Base-by-base conservation (phyloP, 2,888 invertebrate genomes). In the Aromia moschata region DNA sequence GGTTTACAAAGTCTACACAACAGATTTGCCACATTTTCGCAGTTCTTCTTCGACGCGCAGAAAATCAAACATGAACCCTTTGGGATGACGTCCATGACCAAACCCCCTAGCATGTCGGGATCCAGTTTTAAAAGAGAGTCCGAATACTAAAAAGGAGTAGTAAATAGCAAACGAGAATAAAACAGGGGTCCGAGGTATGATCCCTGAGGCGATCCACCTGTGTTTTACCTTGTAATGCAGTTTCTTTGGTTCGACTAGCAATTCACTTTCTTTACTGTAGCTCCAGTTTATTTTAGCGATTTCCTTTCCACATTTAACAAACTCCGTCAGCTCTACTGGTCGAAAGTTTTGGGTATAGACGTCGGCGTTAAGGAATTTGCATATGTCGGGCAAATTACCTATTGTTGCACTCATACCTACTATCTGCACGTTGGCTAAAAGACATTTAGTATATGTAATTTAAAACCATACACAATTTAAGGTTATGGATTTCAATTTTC, bases 381-480 rank as follows among this genome's bases (percentile, higher is more conserved):
- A 88, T 38, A 99, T 70, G 74, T 97, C 94, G 0, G 85, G 78
- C 52, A 97, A 82, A 81, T 98, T 98, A 57, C 94, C 96, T 70
- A 98, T 91, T 0, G 98, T 98, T 0, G 98, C 98, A 80, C 96
- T 96, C 96, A 98, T 98, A 15, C 96, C 97, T 12, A 98, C 87
- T 57, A 98, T 89, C 78, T 96, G 96, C 59, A 93, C 89, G 55
- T 82, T 81, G 38, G 83, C 88, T 88, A n/a, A n/a, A n/a, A n/a
- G n/a, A n/a, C n/a, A n/a, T n/a, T n/a, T n/a, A n/a, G n/a, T n/a
- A n/a, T n/a, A n/a, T n/a, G n/a, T n/a, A n/a, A n/a, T n/a, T n/a
- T n/a, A n/a, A n/a, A n/a, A n/a, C n/a, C n/a, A n/a, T n/a, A n/a
- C n/a, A n/a, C n/a, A n/a, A n/a, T n/a, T n/a, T n/a, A n/a, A n/a